Conservation (phyloP, 2,888 invertebrate species). For the Leptinotarsa haldemani region DNA sequence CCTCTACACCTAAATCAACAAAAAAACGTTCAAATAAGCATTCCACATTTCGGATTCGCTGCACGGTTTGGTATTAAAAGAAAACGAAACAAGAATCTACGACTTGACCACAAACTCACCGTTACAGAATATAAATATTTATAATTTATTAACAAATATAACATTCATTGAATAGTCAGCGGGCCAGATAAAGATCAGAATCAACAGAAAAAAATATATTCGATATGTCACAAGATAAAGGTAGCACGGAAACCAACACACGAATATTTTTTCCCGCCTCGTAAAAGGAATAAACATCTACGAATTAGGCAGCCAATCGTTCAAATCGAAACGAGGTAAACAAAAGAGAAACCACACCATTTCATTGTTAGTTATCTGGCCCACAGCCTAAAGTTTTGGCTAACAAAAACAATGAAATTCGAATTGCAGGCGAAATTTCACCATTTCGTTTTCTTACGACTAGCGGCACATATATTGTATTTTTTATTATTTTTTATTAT, state of each 20-base stretch:
- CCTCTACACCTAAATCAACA: slow-evolving; percentile 9
- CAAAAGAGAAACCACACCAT: not conserved
- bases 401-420: slow-evolving; percentile 28
- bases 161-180: slow-evolving; percentile 61
- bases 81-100: slow-evolving; percentile 45
- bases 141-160: slow-evolving; percentile 66
- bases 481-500: slow-evolving; percentile 52
- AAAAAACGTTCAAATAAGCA: not conserved
- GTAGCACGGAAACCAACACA: not conserved
- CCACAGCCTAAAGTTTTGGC: slow-evolving; percentile 26
- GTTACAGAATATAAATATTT: slow-evolving; percentile 61
- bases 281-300: not conserved
- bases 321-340: not conserved
- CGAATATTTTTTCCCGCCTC: not conserved
- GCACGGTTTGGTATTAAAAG: not conserved
- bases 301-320: slow-evolving; percentile 14
- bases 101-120: slow-evolving; percentile 55
- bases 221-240: slow-evolving; percentile 10
- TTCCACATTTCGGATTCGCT: slow-evolving; percentile 9
- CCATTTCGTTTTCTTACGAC: slow-evolving; percentile 48
- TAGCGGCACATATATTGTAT: slow-evolving; percentile 61
- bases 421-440: slow-evolving; percentile 26
- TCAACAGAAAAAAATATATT: slow-evolving; percentile 18
- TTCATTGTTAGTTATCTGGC: slow-evolving; percentile 13
- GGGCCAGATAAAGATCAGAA: slow-evolving; percentile 23